Evolutionary conservation across 2,113 vertebrate genomes (phyloP).

Genomic region (Corythornis madagascariensis): DNA sequence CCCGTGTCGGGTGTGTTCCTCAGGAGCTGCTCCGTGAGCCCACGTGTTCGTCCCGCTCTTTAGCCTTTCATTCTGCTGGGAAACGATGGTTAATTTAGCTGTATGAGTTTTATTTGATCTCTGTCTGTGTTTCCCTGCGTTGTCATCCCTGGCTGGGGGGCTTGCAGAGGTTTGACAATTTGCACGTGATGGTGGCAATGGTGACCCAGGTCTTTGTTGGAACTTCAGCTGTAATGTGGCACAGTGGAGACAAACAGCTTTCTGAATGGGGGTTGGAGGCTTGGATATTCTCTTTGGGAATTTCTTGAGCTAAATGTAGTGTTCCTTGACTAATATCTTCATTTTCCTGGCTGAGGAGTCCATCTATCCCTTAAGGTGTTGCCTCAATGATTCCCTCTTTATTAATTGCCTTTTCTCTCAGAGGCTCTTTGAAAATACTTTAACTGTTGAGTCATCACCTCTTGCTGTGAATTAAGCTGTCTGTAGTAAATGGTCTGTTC

Average conservation of each 20-base stretch:
- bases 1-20: fast-evolving
- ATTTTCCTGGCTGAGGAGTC: neutral
- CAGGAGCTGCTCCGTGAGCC: neutral
- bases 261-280: no score
- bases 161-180: fast-evolving
- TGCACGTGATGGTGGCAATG: fast-evolving
- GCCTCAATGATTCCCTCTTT: neutral
- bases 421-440: neutral
- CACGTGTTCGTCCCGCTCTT: neutral
- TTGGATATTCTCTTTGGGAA: fast-evolving
- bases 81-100: neutral
- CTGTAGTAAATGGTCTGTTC: neutral
- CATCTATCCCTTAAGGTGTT: neutral
- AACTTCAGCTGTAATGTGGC: neutral
- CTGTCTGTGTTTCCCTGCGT: neutral
- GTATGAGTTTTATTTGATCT: neutral
- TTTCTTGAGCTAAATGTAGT: neutral
- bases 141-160: neutral
- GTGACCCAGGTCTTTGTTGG: neutral
- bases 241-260: neutral
- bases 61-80: neutral
- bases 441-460: constrained; percentile 19
- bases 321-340: neutral
- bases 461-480: neutral
- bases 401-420: neutral